These are phyloP conservation scores for Mastomys natalensis DNA, from an alignment of 2,113 vertebrate genomes.

Conservation along the genomic window DNA sequence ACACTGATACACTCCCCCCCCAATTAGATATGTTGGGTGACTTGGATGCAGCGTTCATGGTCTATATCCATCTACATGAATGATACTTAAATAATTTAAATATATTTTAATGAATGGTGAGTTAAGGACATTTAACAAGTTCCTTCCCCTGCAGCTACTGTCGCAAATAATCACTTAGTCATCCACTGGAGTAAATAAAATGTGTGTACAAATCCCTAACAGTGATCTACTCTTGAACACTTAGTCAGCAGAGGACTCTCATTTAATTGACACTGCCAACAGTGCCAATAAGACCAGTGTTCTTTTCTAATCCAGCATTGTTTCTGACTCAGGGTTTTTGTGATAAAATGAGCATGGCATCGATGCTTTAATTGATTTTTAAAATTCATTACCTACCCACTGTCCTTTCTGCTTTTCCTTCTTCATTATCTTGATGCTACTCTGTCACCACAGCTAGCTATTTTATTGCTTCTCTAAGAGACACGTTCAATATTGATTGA, in stretches of 20 bases:
- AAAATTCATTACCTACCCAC: constrained; percentile 83
- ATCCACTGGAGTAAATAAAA: constrained; percentile 23
- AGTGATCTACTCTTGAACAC: constrained; percentile 84
- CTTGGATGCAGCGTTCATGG: neutral
- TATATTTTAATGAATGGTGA: neutral
- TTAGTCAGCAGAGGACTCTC: constrained; percentile 87
- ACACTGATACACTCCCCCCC: too few species aligned
- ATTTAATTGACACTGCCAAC: constrained; percentile 91
- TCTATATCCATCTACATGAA: neutral
- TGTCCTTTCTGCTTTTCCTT: constrained; percentile 85
- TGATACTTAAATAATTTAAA: neutral
- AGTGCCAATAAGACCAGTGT: constrained; percentile 85
- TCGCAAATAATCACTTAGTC: neutral
- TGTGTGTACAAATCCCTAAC: neutral
- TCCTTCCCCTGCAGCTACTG: neutral
- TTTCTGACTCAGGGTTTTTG: constrained; percentile 87
- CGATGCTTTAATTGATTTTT: constrained; percentile 88
- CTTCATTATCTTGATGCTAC: constrained; percentile 83
- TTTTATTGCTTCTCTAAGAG: constrained; percentile 85
- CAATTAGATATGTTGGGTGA: neutral
- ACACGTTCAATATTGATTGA: constrained; percentile 89
- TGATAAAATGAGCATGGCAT: constrained; percentile 89
- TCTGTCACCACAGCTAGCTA: constrained; percentile 81
- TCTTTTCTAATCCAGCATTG: constrained; percentile 88
- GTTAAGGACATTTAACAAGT: neutral